phyloP scores from a whole-genome alignment of 2,888 invertebrate genomes.

The Pseudanteris insignis region DNA sequence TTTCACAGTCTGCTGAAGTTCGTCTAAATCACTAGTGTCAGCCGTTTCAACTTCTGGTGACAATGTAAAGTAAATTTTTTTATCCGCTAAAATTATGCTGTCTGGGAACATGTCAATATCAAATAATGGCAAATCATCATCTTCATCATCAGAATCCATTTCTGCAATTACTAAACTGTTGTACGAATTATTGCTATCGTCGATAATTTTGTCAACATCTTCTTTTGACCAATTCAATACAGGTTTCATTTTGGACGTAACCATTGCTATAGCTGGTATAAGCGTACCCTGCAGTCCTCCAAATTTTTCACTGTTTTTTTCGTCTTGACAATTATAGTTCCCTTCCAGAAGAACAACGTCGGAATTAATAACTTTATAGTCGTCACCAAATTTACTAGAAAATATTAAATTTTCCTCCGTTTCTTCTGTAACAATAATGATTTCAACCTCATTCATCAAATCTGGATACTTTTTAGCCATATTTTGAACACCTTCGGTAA shows the following conservation, averaged over 20 bases:
- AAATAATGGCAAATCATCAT: constrained; percentile 36
- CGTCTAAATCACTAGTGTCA: constrained; percentile 8
- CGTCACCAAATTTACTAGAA: constrained; percentile 11
- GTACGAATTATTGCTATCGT: constrained; percentile 5
- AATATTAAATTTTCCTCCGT: constrained; percentile 34
- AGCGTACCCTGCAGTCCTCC: constrained; percentile 57
- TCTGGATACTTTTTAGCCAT: constrained; percentile 52
- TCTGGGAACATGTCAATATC: constrained; percentile 55
- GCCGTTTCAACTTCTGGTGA: constrained; percentile 1
- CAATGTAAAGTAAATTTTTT: constrained; percentile 33
- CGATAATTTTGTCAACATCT: constrained; percentile 55
- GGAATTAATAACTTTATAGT: constrained; percentile 45
- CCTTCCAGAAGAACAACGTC: constrained; percentile 55
- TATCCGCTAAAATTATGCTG: constrained; percentile 50
- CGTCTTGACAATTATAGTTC: constrained; percentile 49
- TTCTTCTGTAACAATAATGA: constrained; percentile 44
- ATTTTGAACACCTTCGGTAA: constrained; percentile 51
- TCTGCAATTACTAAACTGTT: neutral
- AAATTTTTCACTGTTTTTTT: constrained; percentile 38
- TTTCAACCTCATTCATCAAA: constrained; percentile 50
- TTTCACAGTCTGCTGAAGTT: constrained; percentile 45
- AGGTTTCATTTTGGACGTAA: constrained; percentile 51
- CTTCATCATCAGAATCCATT: constrained; percentile 19
- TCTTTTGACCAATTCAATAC: constrained; percentile 52
- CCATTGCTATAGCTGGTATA: constrained; percentile 51